Percentiles rank a stretch among this genome's conserved stretches.
phyloP scores from a whole-genome alignment of 2,888 invertebrate species.

The Caenorhabditis sinica region DNA sequence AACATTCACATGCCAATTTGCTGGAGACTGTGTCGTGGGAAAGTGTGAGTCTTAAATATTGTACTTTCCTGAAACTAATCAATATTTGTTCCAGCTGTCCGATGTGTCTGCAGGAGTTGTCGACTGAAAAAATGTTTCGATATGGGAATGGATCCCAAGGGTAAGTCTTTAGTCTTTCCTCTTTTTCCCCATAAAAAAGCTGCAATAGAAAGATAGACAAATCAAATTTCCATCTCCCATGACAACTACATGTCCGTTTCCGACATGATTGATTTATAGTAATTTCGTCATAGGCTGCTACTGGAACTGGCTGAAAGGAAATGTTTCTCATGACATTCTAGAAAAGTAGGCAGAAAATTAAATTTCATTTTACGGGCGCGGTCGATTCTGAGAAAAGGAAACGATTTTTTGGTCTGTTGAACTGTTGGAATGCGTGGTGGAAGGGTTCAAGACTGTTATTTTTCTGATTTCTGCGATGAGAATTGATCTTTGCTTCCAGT shows the following conservation, averaged over 20 bases:
- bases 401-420: slow-evolving; percentile 35
- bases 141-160: slow-evolving; percentile 79
- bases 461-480: not conserved
- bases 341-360: slow-evolving; percentile 11
- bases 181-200: not conserved
- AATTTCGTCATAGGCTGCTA: slow-evolving; percentile 9
- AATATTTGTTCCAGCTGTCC: slow-evolving; percentile 67
- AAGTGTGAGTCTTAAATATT: slow-evolving; percentile 70
- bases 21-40: slow-evolving; percentile 76
- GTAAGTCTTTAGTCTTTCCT: slow-evolving; percentile 44
- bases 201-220: not conserved
- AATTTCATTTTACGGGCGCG: slow-evolving; percentile 19
- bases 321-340: slow-evolving; percentile 21
- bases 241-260: slow-evolving; percentile 10
- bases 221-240: slow-evolving; percentile 28
- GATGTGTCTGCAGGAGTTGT: slow-evolving; percentile 78
- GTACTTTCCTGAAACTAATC: not conserved
- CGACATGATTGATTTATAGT: slow-evolving; percentile 47
- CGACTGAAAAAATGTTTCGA: slow-evolving; percentile 79
- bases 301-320: not conserved
- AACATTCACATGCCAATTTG: slow-evolving; percentile 77
- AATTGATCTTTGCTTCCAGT: slow-evolving; percentile 26
- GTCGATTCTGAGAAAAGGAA: not conserved
- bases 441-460: not conserved
- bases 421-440: slow-evolving; percentile 23